Evolutionary conservation across 2,797 vertebrate genomes (phyloP).

Genomic region (Gallinago stenura): DNA sequence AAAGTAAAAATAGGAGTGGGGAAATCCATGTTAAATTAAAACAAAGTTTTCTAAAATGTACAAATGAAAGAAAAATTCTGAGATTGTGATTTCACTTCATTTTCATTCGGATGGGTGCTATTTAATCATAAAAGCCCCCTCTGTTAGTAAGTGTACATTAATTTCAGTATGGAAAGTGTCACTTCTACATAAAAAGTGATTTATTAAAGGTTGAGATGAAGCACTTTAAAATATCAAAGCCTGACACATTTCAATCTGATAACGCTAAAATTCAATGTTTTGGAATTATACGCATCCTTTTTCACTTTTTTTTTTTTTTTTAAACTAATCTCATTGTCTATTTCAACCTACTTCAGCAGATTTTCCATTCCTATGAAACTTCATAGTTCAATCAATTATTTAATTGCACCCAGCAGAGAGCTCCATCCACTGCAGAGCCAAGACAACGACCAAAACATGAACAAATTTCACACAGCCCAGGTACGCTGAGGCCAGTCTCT

Average conservation of each 20-base stretch:
- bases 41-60: not conserved
- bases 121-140: not conserved
- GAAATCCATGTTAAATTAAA: not conserved
- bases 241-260: not conserved
- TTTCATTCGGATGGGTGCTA: not conserved
- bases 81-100: not conserved
- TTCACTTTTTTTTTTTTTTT: not conserved
- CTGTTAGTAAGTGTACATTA: not conserved
- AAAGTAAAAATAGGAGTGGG: not conserved
- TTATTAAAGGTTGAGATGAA: constrained; percentile 1
- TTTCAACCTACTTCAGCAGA: not conserved
- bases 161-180: not conserved
- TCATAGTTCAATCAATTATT: not conserved
- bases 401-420: not conserved
- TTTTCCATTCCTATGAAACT: not conserved
- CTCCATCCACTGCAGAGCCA: not conserved
- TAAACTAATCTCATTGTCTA: not conserved
- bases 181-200: not conserved
- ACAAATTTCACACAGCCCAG: not conserved
- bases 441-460: not conserved
- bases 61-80: not conserved
- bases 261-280: not conserved
- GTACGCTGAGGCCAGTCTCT: fast-evolving
- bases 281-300: not conserved
- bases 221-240: not conserved